phyloP scores from a whole-genome alignment of 2,113 vertebrate species.

The Sphyrna mokarran region DNA sequence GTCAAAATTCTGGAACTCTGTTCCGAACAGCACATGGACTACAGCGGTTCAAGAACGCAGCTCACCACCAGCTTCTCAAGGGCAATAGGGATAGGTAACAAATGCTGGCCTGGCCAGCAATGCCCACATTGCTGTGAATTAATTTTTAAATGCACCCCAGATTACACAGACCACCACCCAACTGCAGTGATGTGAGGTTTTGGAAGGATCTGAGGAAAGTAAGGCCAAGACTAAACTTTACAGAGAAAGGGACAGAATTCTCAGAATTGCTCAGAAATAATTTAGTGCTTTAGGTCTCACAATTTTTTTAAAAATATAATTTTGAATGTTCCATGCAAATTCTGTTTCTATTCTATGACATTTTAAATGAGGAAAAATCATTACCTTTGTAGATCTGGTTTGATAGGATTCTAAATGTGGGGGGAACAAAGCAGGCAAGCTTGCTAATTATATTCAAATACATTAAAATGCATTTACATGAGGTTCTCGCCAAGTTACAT shows the following conservation, averaged over 20 bases:
- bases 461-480: no score
- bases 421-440: no score
- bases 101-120: no score
- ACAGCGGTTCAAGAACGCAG: no score
- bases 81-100: no score
- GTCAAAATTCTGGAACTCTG: no score
- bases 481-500: no score
- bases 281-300: neutral
- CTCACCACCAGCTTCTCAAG: no score
- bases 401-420: neutral
- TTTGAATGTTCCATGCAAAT: neutral
- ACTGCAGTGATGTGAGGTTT: neutral
- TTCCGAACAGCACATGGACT: no score
- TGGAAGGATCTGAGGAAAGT: neutral
- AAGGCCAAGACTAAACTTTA: neutral
- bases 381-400: neutral
- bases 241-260: neutral
- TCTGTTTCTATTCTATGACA: neutral
- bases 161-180: neutral
- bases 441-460: no score
- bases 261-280: neutral
- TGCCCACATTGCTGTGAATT: no score
- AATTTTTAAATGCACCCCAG: neutral
- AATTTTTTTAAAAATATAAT: neutral
- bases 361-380: neutral